Percentiles rank a stretch among this genome's conserved stretches.
Evolutionary conservation across 2,113 vertebrate genomes (phyloP).

Genomic region (Corythornis vintsioides): DNA sequence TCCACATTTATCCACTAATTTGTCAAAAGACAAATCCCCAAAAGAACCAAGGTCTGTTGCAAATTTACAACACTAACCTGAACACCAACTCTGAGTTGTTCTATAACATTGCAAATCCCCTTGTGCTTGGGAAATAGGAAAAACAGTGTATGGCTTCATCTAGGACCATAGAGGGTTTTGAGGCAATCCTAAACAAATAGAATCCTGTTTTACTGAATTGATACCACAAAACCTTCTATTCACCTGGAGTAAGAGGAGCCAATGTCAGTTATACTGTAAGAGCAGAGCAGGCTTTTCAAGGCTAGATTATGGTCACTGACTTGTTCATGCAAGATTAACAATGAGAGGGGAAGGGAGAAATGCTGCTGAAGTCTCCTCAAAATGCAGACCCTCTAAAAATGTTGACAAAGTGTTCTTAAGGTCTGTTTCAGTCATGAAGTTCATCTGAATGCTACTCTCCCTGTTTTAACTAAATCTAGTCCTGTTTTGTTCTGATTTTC

Average conservation of each 20-base stretch:
- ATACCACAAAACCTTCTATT: not conserved
- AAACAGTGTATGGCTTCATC: not conserved
- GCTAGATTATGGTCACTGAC: not conserved
- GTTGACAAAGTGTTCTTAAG: not conserved
- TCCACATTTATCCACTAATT: not conserved
- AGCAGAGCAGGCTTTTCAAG: not conserved
- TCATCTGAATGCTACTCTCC: not conserved
- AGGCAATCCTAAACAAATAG: not conserved
- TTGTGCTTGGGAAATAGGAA: not conserved
- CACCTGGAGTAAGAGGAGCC: not conserved
- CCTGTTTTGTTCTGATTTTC: not conserved
- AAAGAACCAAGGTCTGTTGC: not conserved
- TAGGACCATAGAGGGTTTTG: not conserved
- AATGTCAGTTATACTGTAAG: not conserved
- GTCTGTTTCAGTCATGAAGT: not conserved
- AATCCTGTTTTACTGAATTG: not conserved
- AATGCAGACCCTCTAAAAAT: not conserved
- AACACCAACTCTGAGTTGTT: not conserved
- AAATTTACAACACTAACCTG: not conserved
- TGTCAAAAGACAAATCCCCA: not conserved
- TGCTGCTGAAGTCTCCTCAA: not conserved
- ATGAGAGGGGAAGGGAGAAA: not conserved
- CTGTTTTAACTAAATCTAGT: not conserved
- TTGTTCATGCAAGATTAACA: not conserved
- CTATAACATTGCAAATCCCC: not conserved